phyloP scores from a whole-genome alignment of 2,797 vertebrate species.

The Falco peregrinus region DNA sequence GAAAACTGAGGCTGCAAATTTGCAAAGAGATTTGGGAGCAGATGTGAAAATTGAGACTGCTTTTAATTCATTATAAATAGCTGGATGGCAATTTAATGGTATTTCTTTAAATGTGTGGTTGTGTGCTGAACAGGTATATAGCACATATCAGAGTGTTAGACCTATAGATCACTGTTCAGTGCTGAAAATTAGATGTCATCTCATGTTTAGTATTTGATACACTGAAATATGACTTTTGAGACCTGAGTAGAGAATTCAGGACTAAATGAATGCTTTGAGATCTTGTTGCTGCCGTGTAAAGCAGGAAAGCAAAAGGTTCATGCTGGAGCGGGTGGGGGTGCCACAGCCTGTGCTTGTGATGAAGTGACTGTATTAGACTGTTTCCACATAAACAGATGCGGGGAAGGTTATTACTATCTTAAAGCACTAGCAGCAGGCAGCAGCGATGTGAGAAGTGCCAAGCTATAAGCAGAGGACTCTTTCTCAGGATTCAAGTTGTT shows the following conservation, averaged over 20 bases:
- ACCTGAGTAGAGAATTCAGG: neutral
- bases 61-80: constrained; percentile 63
- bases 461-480: neutral
- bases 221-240: constrained; percentile 65
- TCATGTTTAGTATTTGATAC: constrained; percentile 56
- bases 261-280: constrained; percentile 32
- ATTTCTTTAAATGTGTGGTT: neutral
- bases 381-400: constrained; percentile 4
- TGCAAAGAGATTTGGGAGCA: constrained; percentile 47
- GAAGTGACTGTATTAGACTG: constrained; percentile 47
- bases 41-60: constrained; percentile 40
- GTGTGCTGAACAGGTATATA: neutral
- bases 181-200: constrained; percentile 72
- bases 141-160: neutral
- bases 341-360: neutral
- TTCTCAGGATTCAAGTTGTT: neutral
- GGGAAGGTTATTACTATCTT: constrained; percentile 35
- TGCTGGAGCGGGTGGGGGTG: neutral
- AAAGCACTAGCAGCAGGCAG: neutral
- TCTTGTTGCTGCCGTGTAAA: neutral
- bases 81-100: neutral
- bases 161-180: neutral
- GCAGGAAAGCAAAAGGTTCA: neutral
- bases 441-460: neutral
- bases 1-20: constrained; percentile 37